Conservation (phyloP, 2,888 invertebrate species). For the Sarcophaga carnaria region DNA sequence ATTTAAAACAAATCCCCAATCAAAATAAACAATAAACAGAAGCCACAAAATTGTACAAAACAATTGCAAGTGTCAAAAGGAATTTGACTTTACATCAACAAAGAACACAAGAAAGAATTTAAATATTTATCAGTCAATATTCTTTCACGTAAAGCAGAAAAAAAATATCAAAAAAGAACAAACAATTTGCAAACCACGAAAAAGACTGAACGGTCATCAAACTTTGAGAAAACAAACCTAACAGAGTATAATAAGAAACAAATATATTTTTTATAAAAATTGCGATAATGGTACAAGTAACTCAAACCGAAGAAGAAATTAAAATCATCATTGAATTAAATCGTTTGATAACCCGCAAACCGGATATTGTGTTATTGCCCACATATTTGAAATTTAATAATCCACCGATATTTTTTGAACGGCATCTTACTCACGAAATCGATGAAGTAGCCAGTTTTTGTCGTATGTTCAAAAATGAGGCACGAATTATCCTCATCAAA, state of each 20-base stretch:
- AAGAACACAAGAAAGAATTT: slow-evolving; percentile 3
- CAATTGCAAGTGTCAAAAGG: slow-evolving; percentile 30
- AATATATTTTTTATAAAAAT: slow-evolving; percentile 3
- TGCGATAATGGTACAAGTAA: slow-evolving; percentile 78
- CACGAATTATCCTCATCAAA: slow-evolving; percentile 78
- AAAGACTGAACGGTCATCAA: slow-evolving; percentile 41
- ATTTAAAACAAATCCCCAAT: slow-evolving; percentile 6
- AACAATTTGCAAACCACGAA: slow-evolving; percentile 13
- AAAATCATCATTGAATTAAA: slow-evolving; percentile 80
- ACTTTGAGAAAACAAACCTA: slow-evolving; percentile 9
- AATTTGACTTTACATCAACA: slow-evolving; percentile 32
- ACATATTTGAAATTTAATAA: slow-evolving; percentile 80
- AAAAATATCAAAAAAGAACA: background rate
- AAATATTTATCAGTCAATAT: slow-evolving; percentile 5
- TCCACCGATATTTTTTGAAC: slow-evolving; percentile 81
- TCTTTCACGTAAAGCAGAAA: background rate
- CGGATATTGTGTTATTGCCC: slow-evolving; percentile 79
- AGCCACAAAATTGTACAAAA: background rate
- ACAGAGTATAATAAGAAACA: background rate
- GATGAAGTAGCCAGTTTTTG: slow-evolving; percentile 80
- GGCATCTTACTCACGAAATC: slow-evolving; percentile 79
- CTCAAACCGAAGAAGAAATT: slow-evolving; percentile 80
- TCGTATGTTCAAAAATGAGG: slow-evolving; percentile 79
- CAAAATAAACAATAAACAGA: slow-evolving; percentile 21
- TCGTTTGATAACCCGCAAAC: slow-evolving; percentile 77